Evolutionary conservation across 2,113 vertebrate genomes (phyloP).

Genomic region (Lasiurus borealis): DNA sequence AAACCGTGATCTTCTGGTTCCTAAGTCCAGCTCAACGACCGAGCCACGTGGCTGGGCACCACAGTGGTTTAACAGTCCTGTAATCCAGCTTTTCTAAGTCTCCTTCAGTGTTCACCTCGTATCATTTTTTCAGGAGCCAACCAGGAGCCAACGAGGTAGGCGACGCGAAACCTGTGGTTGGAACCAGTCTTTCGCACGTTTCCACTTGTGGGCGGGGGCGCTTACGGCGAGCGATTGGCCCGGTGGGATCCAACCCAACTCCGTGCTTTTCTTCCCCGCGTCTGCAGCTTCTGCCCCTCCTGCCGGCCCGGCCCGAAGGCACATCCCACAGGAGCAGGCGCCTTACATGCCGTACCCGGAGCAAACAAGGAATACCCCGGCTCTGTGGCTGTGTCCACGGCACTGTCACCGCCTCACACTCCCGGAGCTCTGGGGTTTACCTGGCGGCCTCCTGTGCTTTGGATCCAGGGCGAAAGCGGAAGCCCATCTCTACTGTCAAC

Average conservation of each 20-base stretch:
- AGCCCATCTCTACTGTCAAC: not conserved
- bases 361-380: not conserved
- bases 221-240: not conserved
- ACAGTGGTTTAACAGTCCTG: not conserved
- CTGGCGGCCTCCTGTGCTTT: not conserved
- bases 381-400: not conserved
- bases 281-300: not conserved
- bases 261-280: not conserved
- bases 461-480: not conserved
- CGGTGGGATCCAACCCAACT: not conserved
- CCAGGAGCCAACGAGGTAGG: not conserved
- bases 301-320: not conserved
- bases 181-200: not conserved
- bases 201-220: not conserved
- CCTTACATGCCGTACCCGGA: not conserved
- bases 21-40: too few relatives aligned
- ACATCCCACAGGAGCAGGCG: not conserved
- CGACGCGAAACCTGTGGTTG: slow-evolving; percentile 6
- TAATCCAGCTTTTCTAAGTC: not conserved
- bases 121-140: not conserved
- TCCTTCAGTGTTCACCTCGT: not conserved
- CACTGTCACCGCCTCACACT: not conserved
- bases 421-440: not conserved
- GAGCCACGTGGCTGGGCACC: too few relatives aligned
- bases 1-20: too few relatives aligned